These are phyloP conservation scores for Eristalis pertinax DNA, from an alignment of 2,888 invertebrate genomes.

Conservation along the genomic window DNA sequence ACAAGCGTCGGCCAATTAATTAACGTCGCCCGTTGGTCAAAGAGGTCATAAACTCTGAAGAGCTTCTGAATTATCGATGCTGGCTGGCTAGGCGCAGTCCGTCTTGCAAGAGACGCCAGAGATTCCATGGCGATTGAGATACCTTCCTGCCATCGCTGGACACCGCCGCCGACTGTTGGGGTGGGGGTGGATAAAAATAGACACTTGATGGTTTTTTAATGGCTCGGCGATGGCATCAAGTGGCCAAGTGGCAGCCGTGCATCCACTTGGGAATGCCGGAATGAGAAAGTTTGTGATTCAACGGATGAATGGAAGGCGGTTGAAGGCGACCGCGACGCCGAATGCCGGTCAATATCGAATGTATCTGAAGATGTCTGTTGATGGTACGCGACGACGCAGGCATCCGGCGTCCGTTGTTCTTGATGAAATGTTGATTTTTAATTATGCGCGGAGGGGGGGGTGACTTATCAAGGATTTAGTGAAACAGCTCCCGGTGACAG, in stretches of 20 bases:
- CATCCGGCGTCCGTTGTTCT: background rate
- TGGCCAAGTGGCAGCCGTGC: background rate
- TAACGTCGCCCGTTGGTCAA: slow-evolving; percentile 10
- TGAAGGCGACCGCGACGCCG: slow-evolving; percentile 55
- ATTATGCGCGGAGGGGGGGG: slow-evolving; percentile 6
- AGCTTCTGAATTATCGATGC: slow-evolving; percentile 44
- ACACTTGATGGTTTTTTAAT: slow-evolving; percentile 62
- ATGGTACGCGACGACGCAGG: background rate
- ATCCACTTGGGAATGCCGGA: slow-evolving; percentile 9
- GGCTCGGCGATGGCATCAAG: slow-evolving; percentile 15
- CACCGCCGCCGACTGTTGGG: background rate
- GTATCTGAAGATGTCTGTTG: background rate
- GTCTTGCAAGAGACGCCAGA: slow-evolving; percentile 19
- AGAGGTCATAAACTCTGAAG: slow-evolving; percentile 39
- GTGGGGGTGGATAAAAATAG: slow-evolving; percentile 52
- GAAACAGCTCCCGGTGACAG: background rate
- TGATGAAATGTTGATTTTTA: slow-evolving; percentile 45
- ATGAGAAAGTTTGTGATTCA: slow-evolving; percentile 1
- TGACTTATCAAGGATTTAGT: background rate
- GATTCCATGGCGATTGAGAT: slow-evolving; percentile 36
- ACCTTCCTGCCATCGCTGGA: slow-evolving; percentile 27
- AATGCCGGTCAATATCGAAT: background rate
- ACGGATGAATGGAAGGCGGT: slow-evolving; percentile 24
- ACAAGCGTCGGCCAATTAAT: slow-evolving; percentile 30
- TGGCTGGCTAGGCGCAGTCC: background rate